Base-by-base conservation (phyloP, 2,797 vertebrate genomes). In the Poeciliopsis presidionis region DNA sequence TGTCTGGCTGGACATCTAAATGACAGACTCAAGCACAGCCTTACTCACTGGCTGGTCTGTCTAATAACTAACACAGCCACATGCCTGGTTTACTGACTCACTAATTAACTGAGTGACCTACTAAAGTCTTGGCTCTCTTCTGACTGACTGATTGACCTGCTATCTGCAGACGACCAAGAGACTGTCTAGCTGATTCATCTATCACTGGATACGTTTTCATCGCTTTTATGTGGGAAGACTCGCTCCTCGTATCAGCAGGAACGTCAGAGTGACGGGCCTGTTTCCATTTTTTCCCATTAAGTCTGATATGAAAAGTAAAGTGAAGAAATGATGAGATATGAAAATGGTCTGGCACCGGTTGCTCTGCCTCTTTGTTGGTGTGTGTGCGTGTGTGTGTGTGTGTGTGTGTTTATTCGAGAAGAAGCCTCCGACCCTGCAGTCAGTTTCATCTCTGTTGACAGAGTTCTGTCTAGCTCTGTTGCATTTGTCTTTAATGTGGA, bases 61-160 rank as follows among this genome's bases (percentile, higher is more conserved):
- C 90, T 83, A 87, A 88, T 90, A 86, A 88, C 85, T 81, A 86
- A 91, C 86, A 63, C 82, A 74, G 75, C 83, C 82, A 75, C 84
- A 75, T 71, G 72, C 81, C 79, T 49, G 75, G 45, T 78, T 87
- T 81, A 86, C 86, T 80, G 87, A 87, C 87, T 91, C 81, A 81
- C 89, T 94, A 90, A 95, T 91, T 89, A 91, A 92, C 89, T 91
- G 88, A 88, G 88, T 89, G 88, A 91, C 87, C 89, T 85, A 86
- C 89, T 91, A 82, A 82, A 91, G 83, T 88, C 74, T 75, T 46
- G 81, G 84, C 87, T 91, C 78, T 80, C 71, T 76, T 71, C 84
- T 87, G 87, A 80, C 91, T 83, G 86, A 87, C 89, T 89, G 90
- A 94, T 90, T 93, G 92, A 92, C 91, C 90, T 81, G 80, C 87